A percentile compares a stretch with the other conserved stretches of the same genome.
Evolutionary conservation across 2,797 vertebrate species (phyloP).

Genomic region (Merluccius polli): DNA sequence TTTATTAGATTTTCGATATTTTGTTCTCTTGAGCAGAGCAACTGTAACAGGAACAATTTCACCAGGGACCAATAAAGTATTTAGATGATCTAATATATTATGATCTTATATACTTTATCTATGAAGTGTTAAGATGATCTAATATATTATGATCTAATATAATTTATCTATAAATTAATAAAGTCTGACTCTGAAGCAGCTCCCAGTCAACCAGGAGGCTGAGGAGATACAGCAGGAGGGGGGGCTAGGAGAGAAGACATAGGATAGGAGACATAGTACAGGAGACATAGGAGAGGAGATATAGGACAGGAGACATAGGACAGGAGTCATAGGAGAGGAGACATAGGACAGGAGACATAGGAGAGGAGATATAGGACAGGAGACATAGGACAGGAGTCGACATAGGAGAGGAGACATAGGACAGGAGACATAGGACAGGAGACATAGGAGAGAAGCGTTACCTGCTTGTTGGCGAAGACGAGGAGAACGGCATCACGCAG

Average conservation of each 20-base stretch:
- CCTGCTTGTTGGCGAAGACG: slow-evolving; percentile 97
- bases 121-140: no score
- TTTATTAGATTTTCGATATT: no score
- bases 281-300: neutral
- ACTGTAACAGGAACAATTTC: no score
- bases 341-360: neutral
- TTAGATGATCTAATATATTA: no score
- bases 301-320: neutral
- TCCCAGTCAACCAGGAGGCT: neutral
- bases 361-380: no score
- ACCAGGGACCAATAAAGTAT: no score
- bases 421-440: neutral
- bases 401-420: neutral
- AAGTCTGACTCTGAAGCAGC: neutral
- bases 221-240: neutral
- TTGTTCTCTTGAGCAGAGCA: no score
- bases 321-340: neutral
- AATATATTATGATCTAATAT: no score
- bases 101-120: no score
- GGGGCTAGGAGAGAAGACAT: no score
- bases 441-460: slow-evolving; percentile 36
- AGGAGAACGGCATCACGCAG: slow-evolving; percentile 92
- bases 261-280: neutral
- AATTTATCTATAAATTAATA: no score
- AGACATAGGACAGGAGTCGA: neutral